Evolutionary conservation across 2,888 invertebrate genomes (phyloP), one percentile per base, ranked within the genome.

Genomic region (Lepidonotus clava): DNA sequence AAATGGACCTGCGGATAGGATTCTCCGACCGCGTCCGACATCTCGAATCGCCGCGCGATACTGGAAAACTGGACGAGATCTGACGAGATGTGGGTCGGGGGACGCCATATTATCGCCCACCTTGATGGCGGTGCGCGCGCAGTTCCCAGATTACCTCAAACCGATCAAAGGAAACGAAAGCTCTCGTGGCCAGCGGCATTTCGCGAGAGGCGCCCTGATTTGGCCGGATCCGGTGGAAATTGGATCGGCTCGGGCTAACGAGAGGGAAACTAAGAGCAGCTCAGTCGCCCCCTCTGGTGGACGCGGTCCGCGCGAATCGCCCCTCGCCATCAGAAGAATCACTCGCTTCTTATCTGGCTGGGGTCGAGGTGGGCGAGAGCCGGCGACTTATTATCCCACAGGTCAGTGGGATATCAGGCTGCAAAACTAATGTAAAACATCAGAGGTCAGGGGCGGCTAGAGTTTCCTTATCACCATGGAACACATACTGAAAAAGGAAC

Each of bases 91-190:
- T 46, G 51, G 28, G 46, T 46, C 21, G 41, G 38, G 36, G 2
- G 80, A 14, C 24, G 24, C 51, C 41, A 24, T 51, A 80, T 80
- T 80, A 80, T 80, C 41, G 80, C 80, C 51, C 80, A 51, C 80
- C 80, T 80, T 80, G 80, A 80, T 80, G 46, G 1, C 18, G 28
- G 46, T 51, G 51, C 21, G 76, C 80, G 80, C 46, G 18, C 80
- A 41, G 28, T 28, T 51, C 51, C 46, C 41, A 80, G 80, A 80
- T 80, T 80, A 80, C 80, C 80, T 80, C 51, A 80, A 71, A 80
- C 80, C 80, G 80, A 80, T 80, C 80, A 80, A 80, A 80, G 80
- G 80, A 80, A 80, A 80, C 28, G 80, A 28, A 80, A 80, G 41
- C 80, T 80, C 80, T 41, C 80, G 80, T 80, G 80, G 80, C 80